These are phyloP conservation scores for Protobothrops mucrosquamatus DNA, from an alignment of 2,113 vertebrate species.

Conservation along the genomic window DNA sequence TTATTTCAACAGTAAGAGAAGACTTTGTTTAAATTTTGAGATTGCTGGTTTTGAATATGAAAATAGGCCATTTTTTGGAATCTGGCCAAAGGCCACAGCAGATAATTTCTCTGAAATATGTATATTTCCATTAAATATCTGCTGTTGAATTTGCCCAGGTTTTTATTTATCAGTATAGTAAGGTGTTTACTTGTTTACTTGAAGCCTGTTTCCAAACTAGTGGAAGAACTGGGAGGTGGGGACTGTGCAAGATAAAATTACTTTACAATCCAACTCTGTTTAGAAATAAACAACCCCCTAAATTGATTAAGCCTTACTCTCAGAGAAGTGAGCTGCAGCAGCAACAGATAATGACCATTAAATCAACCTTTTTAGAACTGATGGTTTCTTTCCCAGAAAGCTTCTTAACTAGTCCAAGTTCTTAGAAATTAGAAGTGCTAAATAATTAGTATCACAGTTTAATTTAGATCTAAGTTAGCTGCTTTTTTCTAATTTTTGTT, in stretches of 20 bases:
- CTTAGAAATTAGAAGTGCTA: neutral
- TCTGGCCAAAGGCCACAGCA: neutral
- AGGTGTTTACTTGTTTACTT: neutral
- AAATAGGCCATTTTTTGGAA: neutral
- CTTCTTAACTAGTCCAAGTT: neutral
- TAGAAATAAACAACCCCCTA: neutral
- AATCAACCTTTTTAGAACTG: neutral
- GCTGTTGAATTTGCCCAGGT: neutral
- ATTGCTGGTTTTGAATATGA: neutral
- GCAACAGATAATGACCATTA: neutral
- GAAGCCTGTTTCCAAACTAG: neutral
- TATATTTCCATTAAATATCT: neutral
- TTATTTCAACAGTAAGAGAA: neutral
- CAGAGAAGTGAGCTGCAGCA: neutral
- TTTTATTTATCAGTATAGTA: neutral
- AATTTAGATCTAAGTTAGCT: neutral
- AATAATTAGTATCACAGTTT: neutral
- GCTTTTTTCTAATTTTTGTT: conserved; percentile 7
- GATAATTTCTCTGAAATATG: neutral
- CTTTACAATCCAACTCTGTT: neutral
- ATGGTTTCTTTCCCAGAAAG: neutral
- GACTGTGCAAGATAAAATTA: neutral
- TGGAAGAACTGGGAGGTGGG: neutral
- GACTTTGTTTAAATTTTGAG: neutral
- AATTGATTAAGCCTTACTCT: neutral